phyloP scores from a whole-genome alignment of 1,140 invertebrate species.

The Anastrepha obliqua region DNA sequence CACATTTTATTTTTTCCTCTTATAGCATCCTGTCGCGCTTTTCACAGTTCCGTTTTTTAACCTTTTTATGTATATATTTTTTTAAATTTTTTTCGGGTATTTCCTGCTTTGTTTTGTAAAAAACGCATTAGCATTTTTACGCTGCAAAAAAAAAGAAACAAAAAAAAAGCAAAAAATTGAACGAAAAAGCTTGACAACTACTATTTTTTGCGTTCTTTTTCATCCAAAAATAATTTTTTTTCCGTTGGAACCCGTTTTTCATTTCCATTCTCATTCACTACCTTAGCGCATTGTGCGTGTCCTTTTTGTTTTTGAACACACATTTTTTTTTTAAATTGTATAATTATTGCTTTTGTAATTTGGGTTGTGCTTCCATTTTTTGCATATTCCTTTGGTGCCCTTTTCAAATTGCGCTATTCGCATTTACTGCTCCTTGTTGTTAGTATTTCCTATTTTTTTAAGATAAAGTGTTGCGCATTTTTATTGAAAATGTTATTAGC shows the following conservation, averaged over 20 bases:
- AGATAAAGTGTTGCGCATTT: constrained; percentile 11
- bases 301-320: constrained; percentile 3
- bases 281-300: constrained; percentile 13
- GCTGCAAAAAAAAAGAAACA: background rate
- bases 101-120: background rate
- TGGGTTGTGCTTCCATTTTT: background rate
- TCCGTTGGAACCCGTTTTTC: background rate
- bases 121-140: background rate
- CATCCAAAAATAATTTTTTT: background rate
- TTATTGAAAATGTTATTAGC: background rate
- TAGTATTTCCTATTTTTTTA: constrained; percentile 29
- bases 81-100: background rate
- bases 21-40: constrained; percentile 30
- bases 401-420: constrained; percentile 32
- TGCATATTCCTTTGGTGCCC: background rate
- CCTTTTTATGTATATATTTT: constrained; percentile 3
- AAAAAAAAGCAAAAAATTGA: background rate
- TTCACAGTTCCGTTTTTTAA: background rate
- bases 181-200: constrained; percentile 4
- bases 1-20: background rate
- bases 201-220: constrained; percentile 4
- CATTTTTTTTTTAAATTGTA: background rate
- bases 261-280: background rate
- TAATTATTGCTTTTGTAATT: background rate
- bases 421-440: background rate